Percentiles rank a stretch among this genome's conserved stretches.
These are phyloP conservation scores for Eptatretus burgeri DNA, from an alignment of 2,113 vertebrate species.

Conservation along the genomic window DNA sequence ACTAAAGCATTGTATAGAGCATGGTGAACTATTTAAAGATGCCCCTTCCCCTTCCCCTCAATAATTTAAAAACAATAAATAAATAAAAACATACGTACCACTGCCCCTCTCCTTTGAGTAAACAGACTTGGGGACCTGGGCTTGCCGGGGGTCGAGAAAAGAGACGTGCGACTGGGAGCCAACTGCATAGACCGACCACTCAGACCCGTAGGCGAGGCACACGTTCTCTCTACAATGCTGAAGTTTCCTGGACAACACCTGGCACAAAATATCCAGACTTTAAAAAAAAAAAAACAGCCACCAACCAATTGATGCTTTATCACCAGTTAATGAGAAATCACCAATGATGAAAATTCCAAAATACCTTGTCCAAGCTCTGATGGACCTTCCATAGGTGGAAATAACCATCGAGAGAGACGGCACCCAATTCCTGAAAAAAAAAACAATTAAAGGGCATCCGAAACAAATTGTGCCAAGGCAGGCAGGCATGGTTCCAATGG, in stretches of 20 bases:
- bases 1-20: too few species aligned
- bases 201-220: conserved; percentile 70
- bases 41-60: too few species aligned
- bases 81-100: conserved; percentile 28
- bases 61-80: too few species aligned
- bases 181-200: conserved; percentile 90
- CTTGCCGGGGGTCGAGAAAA: conserved; percentile 63
- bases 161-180: conserved; percentile 92
- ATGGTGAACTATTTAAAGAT: too few species aligned
- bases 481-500: not conserved
- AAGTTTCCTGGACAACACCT: conserved; percentile 49
- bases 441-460: conserved; percentile 5
- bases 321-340: too few species aligned
- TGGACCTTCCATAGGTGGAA: conserved; percentile 96
- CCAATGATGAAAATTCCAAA: too few species aligned
- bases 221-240: conserved; percentile 91
- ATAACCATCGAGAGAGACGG: conserved; percentile 78
- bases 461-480: too few species aligned
- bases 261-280: not conserved
- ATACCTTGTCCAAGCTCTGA: conserved; percentile 53
- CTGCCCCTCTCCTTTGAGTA: conserved; percentile 68
- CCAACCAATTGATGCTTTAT: not conserved
- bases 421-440: conserved; percentile 45
- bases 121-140: conserved; percentile 57
- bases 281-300: not conserved